These are phyloP conservation scores for Vireo griseus DNA, from an alignment of 2,797 vertebrate genomes.

Conservation along the genomic window DNA sequence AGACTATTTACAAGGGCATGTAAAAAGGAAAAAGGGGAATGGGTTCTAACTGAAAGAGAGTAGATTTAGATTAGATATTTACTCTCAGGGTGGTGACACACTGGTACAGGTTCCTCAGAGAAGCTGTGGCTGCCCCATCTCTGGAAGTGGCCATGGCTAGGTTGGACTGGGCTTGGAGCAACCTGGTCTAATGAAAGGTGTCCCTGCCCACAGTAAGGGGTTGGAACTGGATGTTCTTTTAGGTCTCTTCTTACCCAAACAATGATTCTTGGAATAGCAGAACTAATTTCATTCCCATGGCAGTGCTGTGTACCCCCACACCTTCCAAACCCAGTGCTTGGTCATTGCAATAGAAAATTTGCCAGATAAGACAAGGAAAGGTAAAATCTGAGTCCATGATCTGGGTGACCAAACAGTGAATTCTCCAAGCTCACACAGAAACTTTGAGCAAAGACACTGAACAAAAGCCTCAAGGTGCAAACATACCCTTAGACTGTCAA, in stretches of 20 bases:
- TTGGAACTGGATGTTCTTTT: not conserved
- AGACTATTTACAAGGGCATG: not conserved
- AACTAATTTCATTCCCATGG: not conserved
- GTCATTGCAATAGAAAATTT: not conserved
- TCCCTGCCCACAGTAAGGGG: accelerated
- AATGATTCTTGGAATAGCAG: not conserved
- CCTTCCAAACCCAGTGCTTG: not conserved
- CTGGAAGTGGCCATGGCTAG: not conserved
- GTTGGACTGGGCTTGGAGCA: not conserved
- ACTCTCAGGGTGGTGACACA: not conserved
- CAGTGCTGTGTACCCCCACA: not conserved
- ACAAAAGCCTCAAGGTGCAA: not conserved
- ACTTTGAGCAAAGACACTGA: not conserved
- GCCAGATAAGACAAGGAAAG: not conserved
- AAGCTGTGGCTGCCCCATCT: not conserved
- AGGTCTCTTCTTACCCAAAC: not conserved
- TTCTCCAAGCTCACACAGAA: not conserved
- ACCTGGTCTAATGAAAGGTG: accelerated
- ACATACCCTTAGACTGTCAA: too few species aligned
- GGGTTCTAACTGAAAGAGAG: not conserved
- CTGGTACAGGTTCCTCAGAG: not conserved
- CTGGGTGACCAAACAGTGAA: not conserved
- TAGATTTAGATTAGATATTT: not conserved
- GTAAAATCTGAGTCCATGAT: accelerated
- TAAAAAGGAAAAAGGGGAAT: not conserved